These are phyloP conservation scores for Capreolus pygargus DNA, from an alignment of 2,113 vertebrate species.

Conservation along the genomic window DNA sequence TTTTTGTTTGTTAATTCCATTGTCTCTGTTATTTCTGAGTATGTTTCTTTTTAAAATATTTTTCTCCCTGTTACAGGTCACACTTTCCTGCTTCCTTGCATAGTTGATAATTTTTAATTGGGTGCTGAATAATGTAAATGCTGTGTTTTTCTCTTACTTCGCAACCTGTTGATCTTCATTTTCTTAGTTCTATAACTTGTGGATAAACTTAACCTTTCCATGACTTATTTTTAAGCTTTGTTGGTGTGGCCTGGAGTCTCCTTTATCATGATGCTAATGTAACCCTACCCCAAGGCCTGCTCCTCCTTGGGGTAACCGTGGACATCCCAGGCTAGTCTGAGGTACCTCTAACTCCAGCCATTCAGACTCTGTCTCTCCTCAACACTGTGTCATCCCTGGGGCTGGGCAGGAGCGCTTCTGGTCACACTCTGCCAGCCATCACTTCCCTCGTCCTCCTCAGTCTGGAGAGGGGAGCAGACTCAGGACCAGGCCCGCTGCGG, in stretches of 20 bases:
- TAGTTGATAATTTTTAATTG: background rate
- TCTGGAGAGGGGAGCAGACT: background rate
- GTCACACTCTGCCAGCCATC: background rate
- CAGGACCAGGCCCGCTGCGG: background rate
- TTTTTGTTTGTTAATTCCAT: background rate
- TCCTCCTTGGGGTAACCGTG: no score
- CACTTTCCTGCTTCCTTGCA: background rate
- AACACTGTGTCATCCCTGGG: background rate
- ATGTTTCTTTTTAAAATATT: background rate
- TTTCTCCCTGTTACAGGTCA: background rate
- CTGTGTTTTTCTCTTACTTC: background rate
- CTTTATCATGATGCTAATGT: no score
- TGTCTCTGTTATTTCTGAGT: background rate
- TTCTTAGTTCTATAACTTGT: background rate
- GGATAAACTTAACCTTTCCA: background rate
- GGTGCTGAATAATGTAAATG: background rate
- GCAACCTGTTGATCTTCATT: background rate
- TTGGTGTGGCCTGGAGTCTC: background rate
- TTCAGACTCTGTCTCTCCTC: background rate
- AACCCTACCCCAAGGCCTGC: no score
- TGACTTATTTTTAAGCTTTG: background rate
- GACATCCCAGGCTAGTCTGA: background rate
- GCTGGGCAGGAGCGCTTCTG: background rate
- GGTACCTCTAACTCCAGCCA: background rate
- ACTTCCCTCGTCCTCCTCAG: background rate